Base-by-base conservation (phyloP, 35 echinoderm and acorn worm species). In the Amphiura filiformis region DNA sequence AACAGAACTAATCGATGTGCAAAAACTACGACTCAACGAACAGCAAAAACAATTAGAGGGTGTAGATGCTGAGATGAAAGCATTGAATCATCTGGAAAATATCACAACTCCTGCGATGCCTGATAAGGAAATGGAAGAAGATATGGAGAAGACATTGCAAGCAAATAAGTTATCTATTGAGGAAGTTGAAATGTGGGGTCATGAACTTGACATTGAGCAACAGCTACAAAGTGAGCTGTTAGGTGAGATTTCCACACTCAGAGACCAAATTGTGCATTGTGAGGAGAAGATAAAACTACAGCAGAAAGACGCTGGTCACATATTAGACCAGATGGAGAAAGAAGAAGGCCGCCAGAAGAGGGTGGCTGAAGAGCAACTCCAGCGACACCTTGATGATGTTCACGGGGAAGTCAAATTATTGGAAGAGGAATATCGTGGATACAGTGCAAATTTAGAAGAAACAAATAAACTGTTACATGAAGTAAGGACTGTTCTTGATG, bases 181-280 rank as follows among this genome's bases (percentile, higher is more conserved):
- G 35, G 94, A 96, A 70, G 80, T 86, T 75, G 94, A 96, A 56
- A 89, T 96, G 86, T 96, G 94, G 94, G 94, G 92, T 38, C 92
- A 92, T 38, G 94, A 96, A 83, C 81, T 96, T n/a, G 94, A 96
- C 14, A 86, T 96, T 36, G 94, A 96, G 65, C 76, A 78, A 18
- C 86, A 96, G 49, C 39, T 96, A 80, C 91, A 91, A 14, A 65
- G 83, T 37, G 85, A 42, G 32, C 83, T 96, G 22, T 78, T 80
- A 22, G 41, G 82, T 36, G 82, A 91, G 75, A 75, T 91, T 22
- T 33, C 31, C 34, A 31, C 36, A 14, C 38, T 83, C 56, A 65
- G 41, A 65, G 83, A 37, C 26, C n/a, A 61, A n/a, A 26, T 92
- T 12, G 86, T 81, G 17, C 32, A 39, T 13, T 96, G 94, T 44